These are phyloP conservation scores for Belonocnema kinseyi DNA, from an alignment of 1,140 invertebrate species.

Conservation along the genomic window DNA sequence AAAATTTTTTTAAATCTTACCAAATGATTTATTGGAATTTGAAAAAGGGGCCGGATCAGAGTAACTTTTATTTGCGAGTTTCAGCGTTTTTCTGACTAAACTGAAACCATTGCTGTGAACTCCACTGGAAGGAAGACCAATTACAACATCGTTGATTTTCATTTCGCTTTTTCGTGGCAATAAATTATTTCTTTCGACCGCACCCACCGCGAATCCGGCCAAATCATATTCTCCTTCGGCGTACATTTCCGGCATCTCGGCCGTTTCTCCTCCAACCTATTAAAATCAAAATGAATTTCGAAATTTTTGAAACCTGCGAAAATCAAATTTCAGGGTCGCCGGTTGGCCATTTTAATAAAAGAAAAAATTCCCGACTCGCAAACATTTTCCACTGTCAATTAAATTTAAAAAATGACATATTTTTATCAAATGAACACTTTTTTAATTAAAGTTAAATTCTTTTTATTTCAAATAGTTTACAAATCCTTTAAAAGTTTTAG, in stretches of 20 bases:
- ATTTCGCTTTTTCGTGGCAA: conserved; percentile 86
- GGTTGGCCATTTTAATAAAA: no score
- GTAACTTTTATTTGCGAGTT: conserved; percentile 80
- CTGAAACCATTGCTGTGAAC: conserved; percentile 98
- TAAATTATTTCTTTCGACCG: conserved; percentile 85
- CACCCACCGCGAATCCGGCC: conserved; percentile 96
- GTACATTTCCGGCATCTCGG: conserved; percentile 98
- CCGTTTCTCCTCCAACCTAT: conserved; percentile 91
- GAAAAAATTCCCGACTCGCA: no score
- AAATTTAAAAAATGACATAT: no score
- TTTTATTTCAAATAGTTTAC: no score
- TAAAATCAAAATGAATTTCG: conserved; percentile 31
- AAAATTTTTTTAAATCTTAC: conserved; percentile 57
- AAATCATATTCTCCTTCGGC: conserved; percentile 91
- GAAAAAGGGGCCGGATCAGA: conserved; percentile 88
- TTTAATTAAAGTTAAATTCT: no score
- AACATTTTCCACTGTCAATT: no score
- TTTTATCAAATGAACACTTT: no score
- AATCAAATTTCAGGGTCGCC: neutral
- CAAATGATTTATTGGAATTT: conserved; percentile 77
- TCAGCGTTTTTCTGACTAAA: conserved; percentile 90
- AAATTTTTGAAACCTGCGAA: no score
- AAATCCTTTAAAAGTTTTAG: no score
- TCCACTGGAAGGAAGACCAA: conserved; percentile 92
- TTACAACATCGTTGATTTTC: conserved; percentile 86